Evolutionary conservation across 30 jellyfish, hydroid and myxozoan species (phyloP).

Genomic region (Euphysa ruthae): DNA sequence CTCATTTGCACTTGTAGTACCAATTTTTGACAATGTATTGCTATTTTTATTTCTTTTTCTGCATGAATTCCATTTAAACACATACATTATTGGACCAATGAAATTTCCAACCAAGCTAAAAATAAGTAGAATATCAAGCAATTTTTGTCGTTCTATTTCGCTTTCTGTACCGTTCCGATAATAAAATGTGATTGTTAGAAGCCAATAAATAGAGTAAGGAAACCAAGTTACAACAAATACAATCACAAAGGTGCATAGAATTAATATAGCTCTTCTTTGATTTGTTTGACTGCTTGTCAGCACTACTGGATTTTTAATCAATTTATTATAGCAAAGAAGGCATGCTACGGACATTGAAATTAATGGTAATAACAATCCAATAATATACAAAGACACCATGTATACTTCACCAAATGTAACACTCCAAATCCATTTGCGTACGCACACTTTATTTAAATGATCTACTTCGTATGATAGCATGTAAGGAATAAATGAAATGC

Average conservation of each 20-base stretch:
- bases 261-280: neutral
- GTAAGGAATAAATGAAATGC: neutral
- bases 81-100: neutral
- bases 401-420: neutral
- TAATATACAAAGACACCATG: neutral
- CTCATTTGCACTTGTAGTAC: too few species aligned
- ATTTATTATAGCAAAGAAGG: neutral
- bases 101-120: neutral
- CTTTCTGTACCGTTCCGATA: neutral
- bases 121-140: neutral
- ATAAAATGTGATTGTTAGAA: neutral
- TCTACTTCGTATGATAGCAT: neutral
- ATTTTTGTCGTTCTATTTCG: neutral
- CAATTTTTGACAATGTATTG: too few species aligned
- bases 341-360: neutral
- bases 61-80: too few species aligned
- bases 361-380: neutral
- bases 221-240: neutral
- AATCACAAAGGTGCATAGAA: neutral
- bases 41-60: too few species aligned
- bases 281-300: neutral
- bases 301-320: neutral
- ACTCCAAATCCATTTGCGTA: neutral
- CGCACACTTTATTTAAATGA: neutral
- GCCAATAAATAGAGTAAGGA: slow-evolving; percentile 2